These are phyloP conservation scores for Alviniconcha strummeri DNA, from an alignment of 2,888 invertebrate species.

Conservation along the genomic window DNA sequence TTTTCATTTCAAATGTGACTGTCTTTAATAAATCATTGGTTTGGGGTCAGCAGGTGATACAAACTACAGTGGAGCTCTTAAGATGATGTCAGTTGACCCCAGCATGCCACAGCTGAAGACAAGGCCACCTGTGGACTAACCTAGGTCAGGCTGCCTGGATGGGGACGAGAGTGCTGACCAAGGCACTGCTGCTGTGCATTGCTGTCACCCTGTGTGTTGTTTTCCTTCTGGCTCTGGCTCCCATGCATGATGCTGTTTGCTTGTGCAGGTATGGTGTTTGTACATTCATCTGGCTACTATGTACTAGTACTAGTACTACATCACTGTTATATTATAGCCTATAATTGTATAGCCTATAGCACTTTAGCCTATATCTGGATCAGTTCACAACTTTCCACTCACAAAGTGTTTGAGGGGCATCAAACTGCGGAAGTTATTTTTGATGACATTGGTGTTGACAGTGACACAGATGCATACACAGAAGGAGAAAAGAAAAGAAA, in stretches of 20 bases:
- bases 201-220: constrained; percentile 26
- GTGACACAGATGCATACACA: not conserved
- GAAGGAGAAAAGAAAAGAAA: no score
- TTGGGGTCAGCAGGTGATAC: no score
- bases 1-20: no score
- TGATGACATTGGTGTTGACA: no score
- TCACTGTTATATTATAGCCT: not conserved
- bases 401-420: no score
- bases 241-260: constrained; percentile 32
- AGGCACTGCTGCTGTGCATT: constrained; percentile 33
- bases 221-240: constrained; percentile 35
- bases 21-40: no score
- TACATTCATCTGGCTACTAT: not conserved
- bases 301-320: not conserved
- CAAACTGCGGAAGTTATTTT: no score
- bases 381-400: no score
- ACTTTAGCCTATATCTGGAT: not conserved
- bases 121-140: no score
- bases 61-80: no score
- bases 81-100: no score
- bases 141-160: constrained; percentile 34
- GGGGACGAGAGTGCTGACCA: constrained; percentile 31
- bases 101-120: no score
- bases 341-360: not conserved
- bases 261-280: not conserved